Base-by-base conservation (phyloP, 2,113 vertebrate genomes). In the Onychorhynchus coronatus region DNA sequence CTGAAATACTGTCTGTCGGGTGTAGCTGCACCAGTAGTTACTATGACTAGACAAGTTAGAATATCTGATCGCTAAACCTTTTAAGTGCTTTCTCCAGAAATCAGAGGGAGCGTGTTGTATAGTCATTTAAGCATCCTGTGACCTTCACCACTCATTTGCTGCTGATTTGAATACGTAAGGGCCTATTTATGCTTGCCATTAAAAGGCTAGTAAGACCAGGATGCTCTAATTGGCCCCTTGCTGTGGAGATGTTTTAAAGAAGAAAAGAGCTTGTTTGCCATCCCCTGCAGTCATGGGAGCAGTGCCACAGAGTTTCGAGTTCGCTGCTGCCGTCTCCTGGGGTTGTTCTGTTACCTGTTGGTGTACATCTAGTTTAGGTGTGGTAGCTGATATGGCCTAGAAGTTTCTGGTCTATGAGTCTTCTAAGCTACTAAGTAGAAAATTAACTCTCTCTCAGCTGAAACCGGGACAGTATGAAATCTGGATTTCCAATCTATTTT, bases 161-260 rank as follows among this genome's bases (percentile, higher is more conserved):
- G 70, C 75, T 66, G 65, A 83, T 91, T 92, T 95, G 85, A 94
- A 94, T 94, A 53, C 42, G 25, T 82, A 84, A 85, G 61, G 70
- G 58, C 47, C 89, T 88, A 79, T 88, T 96, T 96, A 84, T 95
- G 46, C 70, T 89, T 83, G 83, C 85, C 42, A 19, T 92, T 97
- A 82, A 91, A 94, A 95, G 89, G 83, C 92, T 84, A 68, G 88
- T 91, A 91, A 88, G 89, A 58, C 50, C 42, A 41, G 81, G 88
- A 88, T 81, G 22, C 71, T 86, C 62, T 93, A 95, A 94, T 89
- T 87, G 94, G 89, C 91, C 71, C 85, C 96, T 97, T 72, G 86
- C 92, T 94, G 85, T 17, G 88, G 66, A 70, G 94, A 78, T 91
- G 22, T 24, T 82, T 88, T 76, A 63, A 86, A 85, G 90, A 95